Evolutionary conservation across 2,113 vertebrate species (phyloP).

Genomic region (Chunga burmeisteri): DNA sequence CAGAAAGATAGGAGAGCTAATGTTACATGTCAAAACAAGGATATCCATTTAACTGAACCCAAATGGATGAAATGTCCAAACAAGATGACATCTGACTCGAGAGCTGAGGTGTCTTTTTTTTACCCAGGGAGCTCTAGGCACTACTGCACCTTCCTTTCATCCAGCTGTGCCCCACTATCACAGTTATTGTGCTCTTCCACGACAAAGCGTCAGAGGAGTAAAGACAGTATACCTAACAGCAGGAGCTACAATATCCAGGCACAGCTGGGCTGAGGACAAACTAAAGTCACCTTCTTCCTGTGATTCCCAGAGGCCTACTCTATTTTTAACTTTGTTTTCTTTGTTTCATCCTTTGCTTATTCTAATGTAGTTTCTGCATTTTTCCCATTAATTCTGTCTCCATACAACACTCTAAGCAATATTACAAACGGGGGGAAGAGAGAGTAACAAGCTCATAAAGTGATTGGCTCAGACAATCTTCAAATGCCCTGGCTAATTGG

Average conservation of each 20-base stretch:
- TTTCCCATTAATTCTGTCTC: background rate
- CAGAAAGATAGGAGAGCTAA: background rate
- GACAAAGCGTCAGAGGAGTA: background rate
- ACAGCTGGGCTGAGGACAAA: slow-evolving; percentile 4
- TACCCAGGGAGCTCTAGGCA: background rate
- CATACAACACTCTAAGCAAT: background rate
- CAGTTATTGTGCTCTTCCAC: background rate
- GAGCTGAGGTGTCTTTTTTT: background rate
- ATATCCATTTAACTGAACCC: background rate
- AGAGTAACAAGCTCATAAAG: background rate
- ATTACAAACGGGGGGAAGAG: background rate
- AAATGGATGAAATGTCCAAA: background rate
- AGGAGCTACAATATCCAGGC: background rate
- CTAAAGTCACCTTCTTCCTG: slow-evolving; percentile 21
- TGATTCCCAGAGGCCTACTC: slow-evolving; percentile 4
- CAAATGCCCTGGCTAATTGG: background rate
- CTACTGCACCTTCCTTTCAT: background rate
- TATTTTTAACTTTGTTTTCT: slow-evolving; percentile 32
- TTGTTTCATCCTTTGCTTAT: background rate
- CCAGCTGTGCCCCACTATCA: background rate
- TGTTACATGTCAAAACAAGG: background rate
- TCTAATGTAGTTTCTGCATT: background rate
- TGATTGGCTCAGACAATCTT: background rate
- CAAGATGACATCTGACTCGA: background rate
- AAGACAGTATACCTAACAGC: background rate